Percentiles rank a stretch among this genome's conserved stretches.
Evolutionary conservation across 2,797 vertebrate genomes (phyloP).

Genomic region (Takifugu rubripes): DNA sequence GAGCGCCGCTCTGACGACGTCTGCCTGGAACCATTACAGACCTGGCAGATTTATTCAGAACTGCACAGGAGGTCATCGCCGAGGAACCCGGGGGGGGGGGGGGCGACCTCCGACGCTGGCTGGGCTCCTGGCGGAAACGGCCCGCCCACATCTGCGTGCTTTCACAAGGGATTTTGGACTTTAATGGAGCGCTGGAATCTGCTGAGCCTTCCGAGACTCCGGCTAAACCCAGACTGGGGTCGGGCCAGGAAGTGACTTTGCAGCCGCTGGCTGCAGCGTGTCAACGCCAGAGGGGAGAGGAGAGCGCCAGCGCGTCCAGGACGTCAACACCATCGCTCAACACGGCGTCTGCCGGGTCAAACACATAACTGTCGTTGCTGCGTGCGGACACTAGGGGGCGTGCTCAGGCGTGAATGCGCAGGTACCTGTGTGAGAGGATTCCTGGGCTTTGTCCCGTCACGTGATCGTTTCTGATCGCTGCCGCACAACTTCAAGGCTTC

Average conservation of each 20-base stretch:
- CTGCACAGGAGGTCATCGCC: slow-evolving; percentile 10
- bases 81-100: too few relatives aligned
- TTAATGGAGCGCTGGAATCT: slow-evolving; percentile 51
- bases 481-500: slow-evolving; percentile 8
- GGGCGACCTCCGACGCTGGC: neutral
- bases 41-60: slow-evolving; percentile 6
- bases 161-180: slow-evolving; percentile 46
- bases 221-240: slow-evolving; percentile 53
- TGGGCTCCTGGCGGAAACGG: slow-evolving; percentile 5
- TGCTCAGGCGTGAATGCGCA: too few relatives aligned
- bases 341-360: too few relatives aligned
- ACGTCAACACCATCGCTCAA: too few relatives aligned
- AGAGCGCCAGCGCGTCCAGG: too few relatives aligned
- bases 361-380: too few relatives aligned
- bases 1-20: slow-evolving; percentile 1
- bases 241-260: slow-evolving; percentile 51
- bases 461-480: neutral
- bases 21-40: slow-evolving; percentile 2
- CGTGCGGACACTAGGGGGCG: too few relatives aligned
- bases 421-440: too few relatives aligned
- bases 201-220: slow-evolving; percentile 38
- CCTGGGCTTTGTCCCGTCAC: too few relatives aligned
- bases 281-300: too few relatives aligned
- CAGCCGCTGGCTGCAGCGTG: slow-evolving; percentile 36
- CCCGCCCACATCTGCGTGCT: slow-evolving; percentile 23